Percentiles rank a stretch among this genome's conserved stretches.
These are phyloP conservation scores for Apamea monoglypha DNA, from an alignment of 2,888 invertebrate species.

Conservation along the genomic window DNA sequence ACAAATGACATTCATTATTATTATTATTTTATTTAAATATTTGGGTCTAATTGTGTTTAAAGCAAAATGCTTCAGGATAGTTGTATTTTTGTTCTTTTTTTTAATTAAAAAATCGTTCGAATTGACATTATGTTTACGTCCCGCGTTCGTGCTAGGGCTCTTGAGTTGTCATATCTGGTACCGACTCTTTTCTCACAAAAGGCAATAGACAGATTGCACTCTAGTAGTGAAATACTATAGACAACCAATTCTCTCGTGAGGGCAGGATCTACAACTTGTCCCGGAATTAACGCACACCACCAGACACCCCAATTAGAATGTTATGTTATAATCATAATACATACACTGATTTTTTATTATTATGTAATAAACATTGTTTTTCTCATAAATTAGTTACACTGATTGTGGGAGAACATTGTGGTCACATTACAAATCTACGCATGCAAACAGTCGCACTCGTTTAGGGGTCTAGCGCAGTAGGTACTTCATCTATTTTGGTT, in stretches of 20 bases:
- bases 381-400: no score
- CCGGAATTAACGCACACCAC: no score
- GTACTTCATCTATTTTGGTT: no score
- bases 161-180: neutral
- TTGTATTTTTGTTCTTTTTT: neutral
- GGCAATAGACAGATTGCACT: neutral
- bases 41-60: neutral
- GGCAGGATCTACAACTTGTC: neutral
- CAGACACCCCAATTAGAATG: no score
- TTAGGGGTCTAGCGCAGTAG: no score
- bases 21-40: neutral
- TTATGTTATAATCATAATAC: no score
- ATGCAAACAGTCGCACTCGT: no score
- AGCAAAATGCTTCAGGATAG: neutral
- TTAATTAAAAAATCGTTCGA: neutral
- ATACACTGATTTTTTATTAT: no score
- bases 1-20: no score
- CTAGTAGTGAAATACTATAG: neutral
- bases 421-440: no score
- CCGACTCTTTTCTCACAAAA: neutral
- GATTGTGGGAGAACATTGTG: no score
- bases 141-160: neutral
- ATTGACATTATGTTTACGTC: neutral
- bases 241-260: neutral
- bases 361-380: no score